Evolutionary conservation across 1,140 invertebrate species (phyloP).

Genomic region (Spodoptera frugiperda): DNA sequence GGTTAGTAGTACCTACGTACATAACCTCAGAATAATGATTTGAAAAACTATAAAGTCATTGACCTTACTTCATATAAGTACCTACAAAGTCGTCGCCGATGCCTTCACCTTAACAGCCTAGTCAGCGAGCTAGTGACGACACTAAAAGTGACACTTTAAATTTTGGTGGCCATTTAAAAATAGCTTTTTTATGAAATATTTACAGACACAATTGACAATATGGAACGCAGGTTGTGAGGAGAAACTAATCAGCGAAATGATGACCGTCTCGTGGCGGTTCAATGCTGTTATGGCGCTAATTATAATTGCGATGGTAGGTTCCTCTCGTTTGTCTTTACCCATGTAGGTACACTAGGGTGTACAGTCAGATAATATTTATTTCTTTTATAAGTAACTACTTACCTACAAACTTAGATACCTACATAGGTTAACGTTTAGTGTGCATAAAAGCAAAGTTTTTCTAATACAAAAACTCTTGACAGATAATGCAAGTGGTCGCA

Average conservation of each 20-base stretch:
- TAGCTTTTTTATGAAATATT: neutral
- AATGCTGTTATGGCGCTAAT: slow-evolving; percentile 77
- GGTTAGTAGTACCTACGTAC: slow-evolving; percentile 58
- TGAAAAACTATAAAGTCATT: too few species aligned
- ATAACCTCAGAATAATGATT: too few species aligned
- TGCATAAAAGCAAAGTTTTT: neutral
- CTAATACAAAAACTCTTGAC: slow-evolving; percentile 4
- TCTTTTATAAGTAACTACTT: too few species aligned
- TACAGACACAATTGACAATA: slow-evolving; percentile 75
- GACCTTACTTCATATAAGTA: neutral
- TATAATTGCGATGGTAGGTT: slow-evolving; percentile 72
- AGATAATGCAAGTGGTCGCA: slow-evolving; percentile 76
- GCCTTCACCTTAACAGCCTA: too few species aligned
- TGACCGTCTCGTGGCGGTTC: slow-evolving; percentile 78
- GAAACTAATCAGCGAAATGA: slow-evolving; percentile 80
- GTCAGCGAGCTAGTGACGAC: too few species aligned
- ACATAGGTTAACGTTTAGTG: too few species aligned
- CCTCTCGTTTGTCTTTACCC: neutral
- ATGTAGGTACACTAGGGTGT: too few species aligned
- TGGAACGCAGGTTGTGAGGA: slow-evolving; percentile 79
- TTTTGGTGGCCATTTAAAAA: too few species aligned
- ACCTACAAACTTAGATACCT: too few species aligned
- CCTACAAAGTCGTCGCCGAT: neutral
- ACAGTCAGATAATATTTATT: too few species aligned
- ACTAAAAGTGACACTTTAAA: too few species aligned